Evolutionary conservation across 1,140 invertebrate species (phyloP), one percentile per base, ranked within the genome.

Genomic region (Heliconius hewitsoni): DNA sequence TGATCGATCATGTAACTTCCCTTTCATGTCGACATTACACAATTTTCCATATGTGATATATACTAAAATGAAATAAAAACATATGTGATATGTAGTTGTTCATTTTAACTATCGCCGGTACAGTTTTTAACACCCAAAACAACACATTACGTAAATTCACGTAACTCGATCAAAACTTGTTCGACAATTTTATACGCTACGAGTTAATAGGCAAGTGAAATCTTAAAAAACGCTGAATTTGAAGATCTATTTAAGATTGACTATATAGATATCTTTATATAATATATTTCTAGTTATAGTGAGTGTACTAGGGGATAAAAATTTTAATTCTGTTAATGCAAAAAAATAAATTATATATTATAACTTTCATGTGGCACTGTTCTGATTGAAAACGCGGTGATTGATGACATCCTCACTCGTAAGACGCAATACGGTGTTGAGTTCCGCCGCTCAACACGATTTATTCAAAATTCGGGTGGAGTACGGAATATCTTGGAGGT

Each of bases 141-240:
- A 75, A 34, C 18, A 57, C 37, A 57, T 75, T 75, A 75, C 52
- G 19, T 75, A 60, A 75, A 57, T 13, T 75, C 37, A 75, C 30
- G 74, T 75, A 57, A 75, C 55, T n/a, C 60, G 60, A 66, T 66
- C 37, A 39, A n/a, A 75, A 66, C 60, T 60, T 37, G 74, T 9
- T 34, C 30, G 74, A 60, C 16, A 4, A 39, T 60, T 75, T 60
- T 75, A n/a, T 57, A 75, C 55, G 50, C 34, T 60, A 50, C 30
- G 34, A 37, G 9, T 60, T 60, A 75, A 60, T 74, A 39, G 73
- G n/a, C n/a, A n/a, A 27, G 74, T 60, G 74, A 60, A 75, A 75
- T 57, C 52, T 74, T 55, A 73, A 52, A 23, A 60, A 11, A 60
- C 55, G 55, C n/a, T 3, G 4, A 60, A 1, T 23, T 60, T 60